Base-by-base conservation (phyloP, 2,113 vertebrate genomes). In the Tinamus guttatus region DNA sequence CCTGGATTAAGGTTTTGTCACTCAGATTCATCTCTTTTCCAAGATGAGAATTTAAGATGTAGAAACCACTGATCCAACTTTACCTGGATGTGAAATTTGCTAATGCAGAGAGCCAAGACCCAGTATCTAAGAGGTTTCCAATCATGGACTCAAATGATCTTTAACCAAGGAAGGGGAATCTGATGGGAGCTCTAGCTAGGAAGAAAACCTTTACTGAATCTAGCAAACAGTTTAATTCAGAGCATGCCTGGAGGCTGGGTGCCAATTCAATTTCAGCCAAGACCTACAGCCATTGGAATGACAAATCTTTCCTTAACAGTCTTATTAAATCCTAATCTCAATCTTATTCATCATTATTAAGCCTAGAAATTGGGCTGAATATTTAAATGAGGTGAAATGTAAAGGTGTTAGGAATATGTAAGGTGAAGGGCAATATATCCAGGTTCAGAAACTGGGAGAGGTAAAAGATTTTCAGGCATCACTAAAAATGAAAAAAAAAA, bases 301-400 rank as follows among this genome's bases (percentile, higher is more conserved):
- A 98, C 96, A 97, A 97, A 97, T 97, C 97, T 98, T 97, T 97
- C 97, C 95, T 97, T 98, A 97, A 97, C 94, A 82, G 85, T 96
- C 95, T 97, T 97, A 97, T 98, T 97, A 98, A 98, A 97, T 93
- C 95, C 97, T 96, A 98, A 98, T 98, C 97, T 98, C 95, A 97
- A 96, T 97, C 95, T 30, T 98, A 98, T 98, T 98, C 97, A 98
- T 98, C 98, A 98, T 97, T 97, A 97, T 98, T 97, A 98, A 97
- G 92, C 43, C 95, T 97, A 86, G 67, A 98, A 98, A 98, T 95
- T 96, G 97, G 95, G 94, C 90, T 96, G 97, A 97, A 97, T 98
- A 97, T 98, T 98, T 97, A 97, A 98, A 98, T 97, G 96, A 94
- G 87, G 78, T 93, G 97, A 97, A 97, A 97, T 73, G 59, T 93